Conservation (phyloP, 2,113 vertebrate species). For the Glaucomys volans region DNA sequence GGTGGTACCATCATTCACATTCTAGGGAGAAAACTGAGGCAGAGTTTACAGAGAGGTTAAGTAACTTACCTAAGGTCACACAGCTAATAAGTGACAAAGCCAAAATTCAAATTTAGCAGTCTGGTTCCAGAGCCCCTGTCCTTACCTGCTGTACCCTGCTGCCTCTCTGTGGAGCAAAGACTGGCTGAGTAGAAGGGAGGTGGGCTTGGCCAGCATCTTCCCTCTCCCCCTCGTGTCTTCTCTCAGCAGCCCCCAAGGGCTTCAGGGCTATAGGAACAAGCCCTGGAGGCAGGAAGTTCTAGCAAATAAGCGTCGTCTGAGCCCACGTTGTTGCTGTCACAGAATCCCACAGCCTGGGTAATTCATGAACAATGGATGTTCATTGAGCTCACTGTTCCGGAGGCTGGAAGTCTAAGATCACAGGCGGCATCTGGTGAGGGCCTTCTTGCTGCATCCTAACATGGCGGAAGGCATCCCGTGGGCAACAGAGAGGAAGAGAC, state of each 20-base stretch:
- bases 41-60: constrained; percentile 5
- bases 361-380: not conserved
- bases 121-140: not conserved
- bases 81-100: not conserved
- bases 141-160: not conserved
- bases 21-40: constrained; percentile 32
- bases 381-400: not conserved
- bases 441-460: not conserved
- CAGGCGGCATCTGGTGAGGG: no score
- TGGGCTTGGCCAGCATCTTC: not conserved
- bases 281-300: not conserved
- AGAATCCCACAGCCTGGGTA: not conserved
- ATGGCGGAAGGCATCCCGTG: not conserved
- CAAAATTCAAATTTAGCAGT: not conserved
- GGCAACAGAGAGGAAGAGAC: not conserved
- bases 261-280: not conserved
- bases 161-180: no score
- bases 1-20: not conserved
- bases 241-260: not conserved
- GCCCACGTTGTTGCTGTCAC: not conserved
- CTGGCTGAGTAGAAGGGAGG: no score
- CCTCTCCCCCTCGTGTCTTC: not conserved
- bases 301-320: not conserved
- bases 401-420: not conserved
- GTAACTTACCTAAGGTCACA: not conserved